Percentiles rank a stretch among this genome's conserved stretches.
Evolutionary conservation across 1,140 invertebrate species (phyloP).

Genomic region (Tetramorium alpestre): DNA sequence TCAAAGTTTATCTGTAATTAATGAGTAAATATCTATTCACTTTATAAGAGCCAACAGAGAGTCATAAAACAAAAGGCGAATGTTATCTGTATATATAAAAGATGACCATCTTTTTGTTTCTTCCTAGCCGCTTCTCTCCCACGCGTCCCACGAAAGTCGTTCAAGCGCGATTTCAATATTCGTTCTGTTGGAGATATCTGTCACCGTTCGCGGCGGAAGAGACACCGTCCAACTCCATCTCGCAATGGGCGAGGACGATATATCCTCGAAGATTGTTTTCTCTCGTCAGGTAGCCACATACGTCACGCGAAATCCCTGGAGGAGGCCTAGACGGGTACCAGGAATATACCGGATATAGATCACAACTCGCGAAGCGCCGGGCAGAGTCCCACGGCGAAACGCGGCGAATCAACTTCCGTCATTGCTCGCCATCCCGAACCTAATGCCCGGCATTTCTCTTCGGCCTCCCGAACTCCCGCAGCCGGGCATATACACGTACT

Average conservation of each 20-base stretch:
- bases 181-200: constrained; percentile 42
- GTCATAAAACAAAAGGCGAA: background rate
- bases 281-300: constrained; percentile 86
- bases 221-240: constrained; percentile 5
- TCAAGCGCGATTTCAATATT: constrained; percentile 59
- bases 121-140: background rate
- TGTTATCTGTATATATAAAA: constrained; percentile 7
- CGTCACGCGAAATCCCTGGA: constrained; percentile 83
- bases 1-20: background rate
- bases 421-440: constrained; percentile 83
- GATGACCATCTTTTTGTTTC: background rate
- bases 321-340: constrained; percentile 76
- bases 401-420: constrained; percentile 86
- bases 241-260: constrained; percentile 79
- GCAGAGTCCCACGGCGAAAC: constrained; percentile 81
- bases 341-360: constrained; percentile 83
- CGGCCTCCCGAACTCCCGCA: constrained; percentile 80
- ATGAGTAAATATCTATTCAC: background rate
- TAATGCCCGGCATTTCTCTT: constrained; percentile 85
- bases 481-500: constrained; percentile 14
- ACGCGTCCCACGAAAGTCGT: constrained; percentile 9
- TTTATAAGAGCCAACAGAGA: background rate
- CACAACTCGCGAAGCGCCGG: constrained; percentile 82
- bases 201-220: constrained; percentile 38
- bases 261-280: constrained; percentile 86